Base-by-base conservation (phyloP, 37 sponge, comb jelly and placozoan genomes). In the Halichondria panicea region DNA sequence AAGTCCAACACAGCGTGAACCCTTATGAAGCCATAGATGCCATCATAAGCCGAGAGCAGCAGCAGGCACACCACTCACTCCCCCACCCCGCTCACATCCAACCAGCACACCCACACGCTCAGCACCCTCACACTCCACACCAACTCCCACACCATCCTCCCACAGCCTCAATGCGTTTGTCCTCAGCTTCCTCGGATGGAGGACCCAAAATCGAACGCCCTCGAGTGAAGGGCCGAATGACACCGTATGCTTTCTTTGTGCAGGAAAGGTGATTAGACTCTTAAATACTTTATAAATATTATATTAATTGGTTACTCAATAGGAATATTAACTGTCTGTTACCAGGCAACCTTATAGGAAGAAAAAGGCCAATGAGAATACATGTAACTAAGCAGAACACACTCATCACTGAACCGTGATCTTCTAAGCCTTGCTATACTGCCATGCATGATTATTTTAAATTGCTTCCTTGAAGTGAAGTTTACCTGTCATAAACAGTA, bases 211-310 rank as follows among this genome's bases (percentile, higher is more conserved):
- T 66, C 24, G 80, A 78, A 1, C 56, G 73, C 2, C 64, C 79
- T 4, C 43, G 80, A 19, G 35, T 72, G 9, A 28, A 56, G 43
- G 88, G 88, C 22, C 44, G 88, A 33, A 88, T 82, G 88, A 85
- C 94, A 0, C 80, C 89, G 2, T 93, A 93, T 48, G 90, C 94
- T 33, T 93, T 89, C 79, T 93, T 86, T 72, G 94, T 92, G 0
- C 88, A 92, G 60, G 61, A 74, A 18, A 74, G 70, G 70, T 70
- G 24, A 19, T 15, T 41, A 22, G n/a, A n/a, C n/a, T n/a, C n/a
- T n/a, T n/a, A n/a, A n/a, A n/a, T n/a, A n/a, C n/a, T n/a, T n/a
- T n/a, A n/a, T n/a, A n/a, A n/a, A n/a, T n/a, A n/a, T n/a, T n/a
- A n/a, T n/a, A n/a, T n/a, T n/a, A n/a, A n/a, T n/a, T n/a, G n/a